Base-by-base conservation (phyloP, 2,888 invertebrate species). In the Pardosa pseudoannulata region DNA sequence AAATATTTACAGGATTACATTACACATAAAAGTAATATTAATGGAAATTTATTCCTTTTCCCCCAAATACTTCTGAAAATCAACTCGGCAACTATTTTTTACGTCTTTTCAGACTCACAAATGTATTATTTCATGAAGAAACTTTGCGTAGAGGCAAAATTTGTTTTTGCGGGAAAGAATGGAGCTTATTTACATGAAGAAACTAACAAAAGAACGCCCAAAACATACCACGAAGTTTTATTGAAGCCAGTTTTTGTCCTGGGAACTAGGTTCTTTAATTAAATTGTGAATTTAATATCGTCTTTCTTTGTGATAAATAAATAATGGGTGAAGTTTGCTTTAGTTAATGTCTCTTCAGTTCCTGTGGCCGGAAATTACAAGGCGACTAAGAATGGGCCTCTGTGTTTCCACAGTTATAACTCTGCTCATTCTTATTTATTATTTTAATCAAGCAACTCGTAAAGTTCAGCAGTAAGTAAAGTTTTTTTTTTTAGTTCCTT, bases 211-310 rank as follows among this genome's bases (percentile, higher is more conserved):
- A 23, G 56, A 56, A 16, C 16, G n/a, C 16, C 16, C 2, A 16
- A 46, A 46, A 46, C 16, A 46, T 46, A 6, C 1, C 23, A 6
- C 5, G 56, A 23, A 19, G 23, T 56, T 46, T 56, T 56, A 56
- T 56, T 23, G 23, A 56, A 56, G 5, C 11, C 5, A 2, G 23
- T 23, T 56, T 56, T 71, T 28, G 32, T 46, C 71, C 23, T 3
- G 19, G 56, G 1, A 19, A 23, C 56, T 16, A 29, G 31, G 65
- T 79, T 85, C 73, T 78, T 85, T 85, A 85, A 85, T 85, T 85
- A 85, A 85, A 85, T 71, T 72, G 78, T 39, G 78, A 79, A 79
- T 85, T 85, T 85, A 85, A 85, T 85, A 78, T 73, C 83, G 72
- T 78, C 68, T 9, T 85, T 72, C 78, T 85, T 85, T 85, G 83